Percentiles rank a stretch among this genome's conserved stretches.
Evolutionary conservation across 2,888 invertebrate species (phyloP).

Genomic region (Mimachlamys varia): DNA sequence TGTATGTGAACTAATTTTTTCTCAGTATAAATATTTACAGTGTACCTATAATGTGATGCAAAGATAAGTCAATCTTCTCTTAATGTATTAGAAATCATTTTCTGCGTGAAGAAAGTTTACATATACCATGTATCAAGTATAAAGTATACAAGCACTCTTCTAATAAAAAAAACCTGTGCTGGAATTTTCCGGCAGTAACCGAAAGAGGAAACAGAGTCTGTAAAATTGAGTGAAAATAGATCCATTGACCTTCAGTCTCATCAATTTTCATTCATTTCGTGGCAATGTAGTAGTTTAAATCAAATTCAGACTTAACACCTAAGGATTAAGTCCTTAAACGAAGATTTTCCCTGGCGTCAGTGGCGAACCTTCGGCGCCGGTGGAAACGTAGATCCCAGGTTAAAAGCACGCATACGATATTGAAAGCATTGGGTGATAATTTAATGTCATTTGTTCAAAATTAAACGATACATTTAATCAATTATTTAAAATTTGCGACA

Average conservation of each 20-base stretch:
- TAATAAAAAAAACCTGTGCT: neutral
- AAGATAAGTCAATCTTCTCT: neutral
- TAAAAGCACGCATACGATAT: constrained; percentile 12
- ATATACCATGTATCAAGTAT: neutral
- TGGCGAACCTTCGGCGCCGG: neutral
- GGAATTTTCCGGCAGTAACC: neutral
- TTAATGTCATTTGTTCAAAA: constrained; percentile 59
- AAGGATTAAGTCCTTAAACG: constrained; percentile 15
- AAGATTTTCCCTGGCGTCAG: neutral
- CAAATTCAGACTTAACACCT: constrained; percentile 34
- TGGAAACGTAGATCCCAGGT: neutral
- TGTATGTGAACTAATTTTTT: no score
- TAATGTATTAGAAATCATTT: neutral
- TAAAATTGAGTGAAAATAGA: constrained; percentile 21
- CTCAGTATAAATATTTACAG: no score
- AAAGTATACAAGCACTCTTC: neutral
- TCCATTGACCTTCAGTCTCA: neutral
- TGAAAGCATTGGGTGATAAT: constrained; percentile 50
- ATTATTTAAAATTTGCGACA: constrained; percentile 54
- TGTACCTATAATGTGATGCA: neutral
- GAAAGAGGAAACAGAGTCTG: constrained; percentile 23
- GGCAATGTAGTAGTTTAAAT: constrained; percentile 36
- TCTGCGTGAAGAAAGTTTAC: neutral
- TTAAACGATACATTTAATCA: constrained; percentile 55
- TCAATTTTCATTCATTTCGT: constrained; percentile 31